Evolutionary conservation across 2,888 invertebrate genomes (phyloP).

Genomic region (Sarcophaga variegata): DNA sequence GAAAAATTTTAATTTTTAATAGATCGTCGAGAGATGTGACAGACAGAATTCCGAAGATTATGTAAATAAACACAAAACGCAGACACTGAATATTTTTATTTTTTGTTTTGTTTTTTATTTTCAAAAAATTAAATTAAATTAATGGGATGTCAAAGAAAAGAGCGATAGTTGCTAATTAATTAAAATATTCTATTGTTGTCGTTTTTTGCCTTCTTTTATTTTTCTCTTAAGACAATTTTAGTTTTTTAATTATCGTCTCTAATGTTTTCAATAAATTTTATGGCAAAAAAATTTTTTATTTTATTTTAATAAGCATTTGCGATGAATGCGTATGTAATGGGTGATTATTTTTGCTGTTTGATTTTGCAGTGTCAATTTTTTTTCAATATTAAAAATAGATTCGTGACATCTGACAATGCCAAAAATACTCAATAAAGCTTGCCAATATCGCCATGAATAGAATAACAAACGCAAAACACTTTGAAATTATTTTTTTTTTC

Average conservation of each 20-base stretch:
- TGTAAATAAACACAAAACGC: not conserved
- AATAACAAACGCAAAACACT: too few relatives aligned
- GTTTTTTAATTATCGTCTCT: not conserved
- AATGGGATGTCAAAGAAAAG: constrained; percentile 21
- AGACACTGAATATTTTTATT: too few relatives aligned
- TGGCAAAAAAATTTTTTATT: not conserved
- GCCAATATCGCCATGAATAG: too few relatives aligned
- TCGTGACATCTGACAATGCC: too few relatives aligned
- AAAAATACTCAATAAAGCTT: too few relatives aligned
- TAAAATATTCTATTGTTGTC: not conserved
- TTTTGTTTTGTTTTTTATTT: too few relatives aligned
- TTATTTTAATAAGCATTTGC: not conserved
- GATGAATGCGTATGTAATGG: too few relatives aligned
- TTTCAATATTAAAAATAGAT: too few relatives aligned
- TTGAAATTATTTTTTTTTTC: too few relatives aligned
- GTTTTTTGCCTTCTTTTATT: not conserved
- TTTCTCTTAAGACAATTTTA: not conserved
- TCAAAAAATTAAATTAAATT: not conserved
- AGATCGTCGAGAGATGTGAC: not conserved
- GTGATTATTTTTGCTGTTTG: too few relatives aligned
- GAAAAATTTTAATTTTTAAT: not conserved
- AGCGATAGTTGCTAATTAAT: not conserved
- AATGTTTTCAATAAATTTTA: not conserved
- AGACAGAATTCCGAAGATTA: too few relatives aligned
- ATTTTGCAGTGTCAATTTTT: too few relatives aligned